These are phyloP conservation scores for Nemopilema nomurai DNA, from an alignment of 30 jellyfish, hydroid and myxozoan species.

Conservation along the genomic window DNA sequence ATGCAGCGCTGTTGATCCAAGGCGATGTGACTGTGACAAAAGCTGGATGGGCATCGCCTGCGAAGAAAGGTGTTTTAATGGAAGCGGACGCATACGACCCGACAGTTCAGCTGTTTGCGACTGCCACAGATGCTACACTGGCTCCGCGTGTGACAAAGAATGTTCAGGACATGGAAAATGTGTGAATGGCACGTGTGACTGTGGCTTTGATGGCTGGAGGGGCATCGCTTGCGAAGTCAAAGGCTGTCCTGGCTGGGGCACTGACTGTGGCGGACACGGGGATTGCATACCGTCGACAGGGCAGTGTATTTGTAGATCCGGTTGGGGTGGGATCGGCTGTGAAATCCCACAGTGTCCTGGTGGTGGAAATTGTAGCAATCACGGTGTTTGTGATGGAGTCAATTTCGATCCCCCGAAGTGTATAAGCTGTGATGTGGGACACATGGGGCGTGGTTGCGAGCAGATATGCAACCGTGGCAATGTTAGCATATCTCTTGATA, in stretches of 20 bases:
- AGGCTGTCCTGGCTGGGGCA: conserved; percentile 79
- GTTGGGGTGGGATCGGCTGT: conserved; percentile 74
- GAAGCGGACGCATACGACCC: conserved; percentile 49
- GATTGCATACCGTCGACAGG: conserved; percentile 66
- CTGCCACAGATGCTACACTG: conserved; percentile 54
- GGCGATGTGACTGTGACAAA: conserved; percentile 53
- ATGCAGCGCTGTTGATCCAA: conserved; percentile 54
- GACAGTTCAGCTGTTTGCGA: conserved; percentile 68
- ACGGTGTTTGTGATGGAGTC: conserved; percentile 67
- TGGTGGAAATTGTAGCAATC: conserved; percentile 71
- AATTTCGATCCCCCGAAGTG: conserved; percentile 63
- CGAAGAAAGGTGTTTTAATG: conserved; percentile 47
- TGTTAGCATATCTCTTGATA: conserved; percentile 21
- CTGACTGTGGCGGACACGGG: conserved; percentile 68
- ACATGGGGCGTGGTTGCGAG: conserved; percentile 78
- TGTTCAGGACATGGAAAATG: conserved; percentile 60
- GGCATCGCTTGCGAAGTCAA: conserved; percentile 50
- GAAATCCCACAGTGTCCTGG: conserved; percentile 74
- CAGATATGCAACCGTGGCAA: conserved; percentile 46
- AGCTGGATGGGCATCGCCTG: conserved; percentile 81
- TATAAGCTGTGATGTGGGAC: conserved; percentile 39
- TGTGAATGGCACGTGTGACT: conserved; percentile 52
- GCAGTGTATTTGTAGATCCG: conserved; percentile 65
- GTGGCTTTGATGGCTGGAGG: conserved; percentile 75
- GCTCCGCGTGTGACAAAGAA: conserved; percentile 64